A percentile compares a stretch with the other conserved stretches of the same genome.
These are phyloP conservation scores for Tachina grossa DNA, from an alignment of 2,888 invertebrate genomes.

Conservation along the genomic window DNA sequence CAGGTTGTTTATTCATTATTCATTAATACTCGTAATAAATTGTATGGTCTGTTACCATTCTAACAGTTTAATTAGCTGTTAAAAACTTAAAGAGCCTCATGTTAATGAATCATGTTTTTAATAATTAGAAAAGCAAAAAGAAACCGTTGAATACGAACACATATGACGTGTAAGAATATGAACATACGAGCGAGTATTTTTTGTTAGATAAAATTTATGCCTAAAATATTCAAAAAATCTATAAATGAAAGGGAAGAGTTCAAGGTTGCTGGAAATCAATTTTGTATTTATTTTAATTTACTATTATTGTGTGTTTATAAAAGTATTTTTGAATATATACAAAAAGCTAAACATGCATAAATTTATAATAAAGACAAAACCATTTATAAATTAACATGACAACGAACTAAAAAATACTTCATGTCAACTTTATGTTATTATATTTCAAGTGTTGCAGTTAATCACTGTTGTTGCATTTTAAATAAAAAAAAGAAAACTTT, in stretches of 20 bases:
- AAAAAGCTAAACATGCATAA: neutral
- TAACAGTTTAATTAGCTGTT: constrained; percentile 44
- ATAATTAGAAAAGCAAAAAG: constrained; percentile 20
- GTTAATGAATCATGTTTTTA: constrained; percentile 57
- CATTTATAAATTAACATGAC: constrained; percentile 30
- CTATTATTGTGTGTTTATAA: neutral
- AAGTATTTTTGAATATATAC: neutral
- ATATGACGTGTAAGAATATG: constrained; percentile 33
- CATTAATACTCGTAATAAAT: neutral
- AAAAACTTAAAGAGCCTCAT: constrained; percentile 16
- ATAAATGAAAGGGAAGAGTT: constrained; percentile 22
- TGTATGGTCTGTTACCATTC: constrained; percentile 45
- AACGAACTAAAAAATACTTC: constrained; percentile 12
- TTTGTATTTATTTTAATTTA: neutral
- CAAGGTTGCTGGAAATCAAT: constrained; percentile 22
- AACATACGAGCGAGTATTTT: neutral
- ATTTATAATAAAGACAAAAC: too few species aligned
- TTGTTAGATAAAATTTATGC: constrained; percentile 7
- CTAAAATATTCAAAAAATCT: neutral
- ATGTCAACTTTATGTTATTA: constrained; percentile 32
- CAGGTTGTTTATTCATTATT: constrained; percentile 9
- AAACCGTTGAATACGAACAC: neutral
- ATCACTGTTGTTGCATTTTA: neutral
- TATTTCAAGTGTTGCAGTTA: neutral
- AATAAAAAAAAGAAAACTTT: neutral